These are phyloP conservation scores for Syncerus caffer DNA, from an alignment of 2,797 vertebrate species.

Conservation along the genomic window DNA sequence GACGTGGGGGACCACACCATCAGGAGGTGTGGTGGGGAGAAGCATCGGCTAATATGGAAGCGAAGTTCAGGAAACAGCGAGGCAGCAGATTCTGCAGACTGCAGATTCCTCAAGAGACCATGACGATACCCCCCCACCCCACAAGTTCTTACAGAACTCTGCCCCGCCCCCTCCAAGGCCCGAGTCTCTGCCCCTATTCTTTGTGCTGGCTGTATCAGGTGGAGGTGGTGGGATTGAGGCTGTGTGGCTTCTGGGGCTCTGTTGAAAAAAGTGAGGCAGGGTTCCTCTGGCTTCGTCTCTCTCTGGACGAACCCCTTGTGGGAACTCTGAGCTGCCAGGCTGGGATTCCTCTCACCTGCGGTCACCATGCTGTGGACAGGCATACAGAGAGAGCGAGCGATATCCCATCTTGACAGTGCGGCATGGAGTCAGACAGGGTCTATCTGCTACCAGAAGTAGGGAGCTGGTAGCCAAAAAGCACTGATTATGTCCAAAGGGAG, in stretches of 20 bases:
- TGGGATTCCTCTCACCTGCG: neutral
- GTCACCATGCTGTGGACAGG: neutral
- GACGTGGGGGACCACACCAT: neutral
- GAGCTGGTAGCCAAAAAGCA: neutral
- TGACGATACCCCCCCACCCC: rapidly evolving
- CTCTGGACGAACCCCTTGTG: neutral
- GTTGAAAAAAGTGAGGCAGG: neutral
- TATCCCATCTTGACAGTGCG: neutral
- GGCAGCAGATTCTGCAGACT: rapidly evolving
- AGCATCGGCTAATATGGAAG: rapidly evolving
- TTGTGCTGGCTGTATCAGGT: too few relatives aligned
- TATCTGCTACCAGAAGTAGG: neutral
- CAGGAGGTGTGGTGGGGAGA: neutral
- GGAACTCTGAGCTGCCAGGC: neutral
- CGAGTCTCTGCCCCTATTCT: rapidly evolving
- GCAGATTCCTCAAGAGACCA: neutral
- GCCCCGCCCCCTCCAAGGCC: neutral
- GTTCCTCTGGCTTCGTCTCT: rapidly evolving
- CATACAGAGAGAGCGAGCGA: rapidly evolving
- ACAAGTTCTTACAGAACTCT: neutral
- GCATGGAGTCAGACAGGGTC: neutral
- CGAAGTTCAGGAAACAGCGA: rapidly evolving
- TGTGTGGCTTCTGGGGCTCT: neutral
- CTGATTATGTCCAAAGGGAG: neutral
- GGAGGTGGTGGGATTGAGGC: neutral